phyloP scores from a whole-genome alignment of 2,888 invertebrate species.

The Chrysolina americana region DNA sequence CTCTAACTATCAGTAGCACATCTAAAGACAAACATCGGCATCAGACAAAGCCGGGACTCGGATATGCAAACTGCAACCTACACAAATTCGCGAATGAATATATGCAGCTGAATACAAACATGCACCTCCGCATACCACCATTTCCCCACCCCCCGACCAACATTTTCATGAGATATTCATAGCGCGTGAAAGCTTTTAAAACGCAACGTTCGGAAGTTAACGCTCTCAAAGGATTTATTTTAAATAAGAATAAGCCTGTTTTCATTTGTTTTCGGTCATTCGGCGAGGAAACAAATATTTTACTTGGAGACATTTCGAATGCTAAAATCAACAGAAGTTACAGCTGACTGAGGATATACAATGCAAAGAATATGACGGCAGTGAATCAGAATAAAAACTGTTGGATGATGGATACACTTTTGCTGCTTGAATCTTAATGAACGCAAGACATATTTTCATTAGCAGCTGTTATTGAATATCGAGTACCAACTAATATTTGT shows the following conservation, averaged over 20 bases:
- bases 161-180: slow-evolving; percentile 44
- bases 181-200: slow-evolving; percentile 39
- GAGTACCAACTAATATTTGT: too few relatives aligned
- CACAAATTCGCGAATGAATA: slow-evolving; percentile 22
- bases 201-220: slow-evolving; percentile 35
- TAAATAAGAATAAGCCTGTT: slow-evolving; percentile 39
- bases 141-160: slow-evolving; percentile 35
- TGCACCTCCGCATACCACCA: not conserved
- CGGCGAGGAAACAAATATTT: slow-evolving; percentile 2
- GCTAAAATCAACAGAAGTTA: slow-evolving; percentile 7
- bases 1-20: not conserved
- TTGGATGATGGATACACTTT: not conserved
- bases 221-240: slow-evolving; percentile 40
- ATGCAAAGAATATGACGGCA: not conserved
- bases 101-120: slow-evolving; percentile 17
- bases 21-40: not conserved
- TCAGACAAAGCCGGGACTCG: not conserved
- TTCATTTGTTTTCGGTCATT: slow-evolving; percentile 36
- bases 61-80: slow-evolving; percentile 12
- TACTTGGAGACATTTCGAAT: not conserved
- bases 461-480: too few relatives aligned
- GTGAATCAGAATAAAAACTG: not conserved
- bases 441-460: too few relatives aligned
- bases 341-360: too few relatives aligned
- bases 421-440: too few relatives aligned